These are phyloP conservation scores for Achatina immaculata DNA, from an alignment of 1,140 invertebrate species.

Conservation along the genomic window DNA sequence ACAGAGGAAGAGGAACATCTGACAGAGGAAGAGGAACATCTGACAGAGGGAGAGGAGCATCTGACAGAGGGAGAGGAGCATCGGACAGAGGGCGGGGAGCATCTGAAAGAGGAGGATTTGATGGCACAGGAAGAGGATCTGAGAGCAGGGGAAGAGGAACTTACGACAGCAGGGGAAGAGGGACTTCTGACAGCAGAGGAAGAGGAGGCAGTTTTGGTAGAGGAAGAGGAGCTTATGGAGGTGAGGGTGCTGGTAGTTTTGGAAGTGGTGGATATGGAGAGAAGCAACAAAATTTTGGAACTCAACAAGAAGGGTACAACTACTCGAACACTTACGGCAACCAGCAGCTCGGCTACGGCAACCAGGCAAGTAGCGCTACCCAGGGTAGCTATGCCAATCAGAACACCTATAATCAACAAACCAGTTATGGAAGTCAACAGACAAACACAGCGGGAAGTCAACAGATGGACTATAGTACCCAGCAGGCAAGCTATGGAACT, in stretches of 20 bases:
- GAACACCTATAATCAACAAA: background rate
- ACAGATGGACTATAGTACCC: slow-evolving; percentile 9
- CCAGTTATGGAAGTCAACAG: slow-evolving; percentile 18
- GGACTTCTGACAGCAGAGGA: background rate
- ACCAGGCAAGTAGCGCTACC: background rate
- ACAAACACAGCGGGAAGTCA: background rate
- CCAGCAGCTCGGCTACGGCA: background rate
- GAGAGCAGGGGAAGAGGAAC: background rate
- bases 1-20: background rate
- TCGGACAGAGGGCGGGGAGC: background rate
- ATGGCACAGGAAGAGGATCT: background rate
- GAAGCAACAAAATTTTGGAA: slow-evolving; percentile 1
- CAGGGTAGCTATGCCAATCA: background rate
- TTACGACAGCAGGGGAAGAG: background rate
- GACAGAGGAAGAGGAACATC: slow-evolving; percentile 11
- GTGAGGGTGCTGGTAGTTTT: background rate
- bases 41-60: background rate
- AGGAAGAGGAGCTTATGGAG: background rate
- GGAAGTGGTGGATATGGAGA: slow-evolving; percentile 12
- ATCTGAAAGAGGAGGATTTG: background rate
- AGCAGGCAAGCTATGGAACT: background rate
- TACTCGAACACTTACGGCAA: background rate
- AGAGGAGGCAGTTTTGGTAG: slow-evolving; percentile 13
- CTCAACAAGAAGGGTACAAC: background rate
- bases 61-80: background rate